phyloP scores from a whole-genome alignment of 1,140 invertebrate genomes.

The Pseudobourletiella spinata region DNA sequence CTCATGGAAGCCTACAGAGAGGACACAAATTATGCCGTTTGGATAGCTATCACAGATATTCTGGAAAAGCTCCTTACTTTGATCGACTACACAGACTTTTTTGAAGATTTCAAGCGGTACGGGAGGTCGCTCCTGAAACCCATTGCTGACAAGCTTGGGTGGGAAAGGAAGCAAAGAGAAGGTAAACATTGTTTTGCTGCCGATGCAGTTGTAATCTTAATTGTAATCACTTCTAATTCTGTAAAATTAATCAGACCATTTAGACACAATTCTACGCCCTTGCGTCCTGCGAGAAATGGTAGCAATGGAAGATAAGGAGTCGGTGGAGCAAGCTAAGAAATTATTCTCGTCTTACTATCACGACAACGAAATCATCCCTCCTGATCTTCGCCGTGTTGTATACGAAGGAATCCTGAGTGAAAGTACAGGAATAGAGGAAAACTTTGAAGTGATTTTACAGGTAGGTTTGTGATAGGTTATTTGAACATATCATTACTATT shows the following conservation, averaged over 20 bases:
- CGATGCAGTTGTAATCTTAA: too few species aligned
- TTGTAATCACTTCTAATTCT: too few species aligned
- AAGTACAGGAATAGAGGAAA: not conserved
- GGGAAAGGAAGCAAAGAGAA: slow-evolving; percentile 5
- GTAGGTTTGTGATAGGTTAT: too few species aligned
- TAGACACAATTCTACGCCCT: not conserved
- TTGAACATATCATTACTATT: too few species aligned
- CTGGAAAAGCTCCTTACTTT: slow-evolving; percentile 7
- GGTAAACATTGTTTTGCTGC: too few species aligned
- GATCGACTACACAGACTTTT: slow-evolving; percentile 4
- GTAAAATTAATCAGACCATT: too few species aligned
- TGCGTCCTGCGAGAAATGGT: slow-evolving; percentile 47
- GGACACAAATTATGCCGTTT: slow-evolving; percentile 11
- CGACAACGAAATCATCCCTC: slow-evolving; percentile 54
- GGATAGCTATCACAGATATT: not conserved
- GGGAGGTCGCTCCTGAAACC: slow-evolving; percentile 2
- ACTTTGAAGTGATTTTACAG: not conserved
- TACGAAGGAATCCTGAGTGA: slow-evolving; percentile 54
- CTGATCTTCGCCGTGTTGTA: slow-evolving; percentile 75
- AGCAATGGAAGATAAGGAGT: slow-evolving; percentile 62
- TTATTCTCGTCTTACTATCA: slow-evolving; percentile 61
- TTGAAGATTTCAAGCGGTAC: not conserved
- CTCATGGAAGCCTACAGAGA: slow-evolving; percentile 3
- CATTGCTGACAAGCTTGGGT: slow-evolving; percentile 8
- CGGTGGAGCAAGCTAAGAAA: slow-evolving; percentile 60